Evolutionary conservation across 2,888 invertebrate species (phyloP).

Genomic region (Drosophila mulleri): DNA sequence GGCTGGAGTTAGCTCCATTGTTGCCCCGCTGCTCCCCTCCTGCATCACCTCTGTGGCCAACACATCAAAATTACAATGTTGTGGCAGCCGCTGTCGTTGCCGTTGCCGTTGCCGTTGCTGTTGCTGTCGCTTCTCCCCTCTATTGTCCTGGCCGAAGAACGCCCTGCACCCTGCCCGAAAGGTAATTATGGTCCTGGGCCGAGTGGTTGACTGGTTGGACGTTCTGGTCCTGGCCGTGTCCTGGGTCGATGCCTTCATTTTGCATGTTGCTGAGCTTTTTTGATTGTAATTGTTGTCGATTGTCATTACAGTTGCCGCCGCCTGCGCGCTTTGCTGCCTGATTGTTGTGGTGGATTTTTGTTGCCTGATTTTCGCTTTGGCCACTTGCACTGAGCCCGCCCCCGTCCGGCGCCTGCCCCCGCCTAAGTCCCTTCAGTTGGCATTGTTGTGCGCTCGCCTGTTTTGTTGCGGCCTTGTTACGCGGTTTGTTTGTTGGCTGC

Average conservation of each 20-base stretch:
- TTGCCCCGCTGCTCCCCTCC: background rate
- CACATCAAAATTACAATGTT: conserved; percentile 72
- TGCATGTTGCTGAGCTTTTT: conserved; percentile 69
- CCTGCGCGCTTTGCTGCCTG: conserved; percentile 37
- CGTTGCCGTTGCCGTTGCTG: background rate
- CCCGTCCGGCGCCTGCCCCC: background rate
- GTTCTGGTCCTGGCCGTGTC: conserved; percentile 1
- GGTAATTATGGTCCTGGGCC: conserved; percentile 68
- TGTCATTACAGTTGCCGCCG: conserved; percentile 75
- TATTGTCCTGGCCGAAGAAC: background rate
- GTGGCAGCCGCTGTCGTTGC: conserved; percentile 54
- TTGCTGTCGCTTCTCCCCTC: background rate
- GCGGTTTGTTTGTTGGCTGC: conserved; percentile 79
- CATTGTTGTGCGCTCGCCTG: conserved; percentile 65
- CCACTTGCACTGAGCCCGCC: background rate
- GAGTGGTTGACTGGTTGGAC: conserved; percentile 37
- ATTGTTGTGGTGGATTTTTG: conserved; percentile 69
- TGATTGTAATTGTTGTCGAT: conserved; percentile 81
- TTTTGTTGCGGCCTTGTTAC: conserved; percentile 80
- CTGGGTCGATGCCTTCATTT: conserved; percentile 56
- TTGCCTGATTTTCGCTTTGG: conserved; percentile 60
- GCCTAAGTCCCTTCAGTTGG: conserved; percentile 1
- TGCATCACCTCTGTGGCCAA: conserved; percentile 37
- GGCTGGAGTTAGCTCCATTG: conserved; percentile 8
- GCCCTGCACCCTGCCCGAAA: conserved; percentile 40